Evolutionary conservation across 2,888 invertebrate species (phyloP), one percentile per base, ranked within the genome.

Genomic region (Drosophila algonquin): DNA sequence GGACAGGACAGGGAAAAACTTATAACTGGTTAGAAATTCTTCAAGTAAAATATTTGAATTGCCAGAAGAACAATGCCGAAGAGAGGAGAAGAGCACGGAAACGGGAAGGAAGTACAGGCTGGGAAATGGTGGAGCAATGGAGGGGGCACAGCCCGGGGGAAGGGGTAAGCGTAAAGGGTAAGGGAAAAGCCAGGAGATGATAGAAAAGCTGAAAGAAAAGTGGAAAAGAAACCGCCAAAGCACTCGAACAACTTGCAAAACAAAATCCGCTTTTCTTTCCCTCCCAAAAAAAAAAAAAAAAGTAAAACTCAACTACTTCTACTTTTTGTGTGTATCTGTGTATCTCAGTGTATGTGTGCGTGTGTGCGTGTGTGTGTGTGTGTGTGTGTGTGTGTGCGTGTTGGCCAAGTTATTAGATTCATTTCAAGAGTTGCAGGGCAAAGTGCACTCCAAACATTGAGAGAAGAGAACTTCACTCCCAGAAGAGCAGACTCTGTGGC

Each of bases 361-460:
- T 55, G 48, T 51, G 27, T 14, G 21, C 7, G 14, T 40, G 40
- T 40, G 0, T 40, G 0, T 54, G 35, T 18, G 16, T 56, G 30
- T 47, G 45, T 55, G 51, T 57, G 32, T 48, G 16, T 44, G 24
- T 60, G 62, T 72, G 40, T 55, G 51, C 30, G 62, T 54, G 59
- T 70, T 59, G 74, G 63, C 68, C 77, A 87, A 89, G 89, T 85
- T 85, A 85, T 85, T 85, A 89, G 84, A 85, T 85, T 89, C 89
- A 85, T 85, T 85, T 89, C 87, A 89, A 85, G 40, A 40, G 81
- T 89, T 89, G 77, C 70, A 74, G 69, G 81, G 76, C 69, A 84
- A 89, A 89, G 89, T 89, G 87, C 89, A 89, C 84, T 86, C 69
- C 71, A 84, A 87, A 88, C 77, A 86, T 68, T 62, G 63, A 64